A percentile compares a stretch with the other conserved stretches of the same genome.
Conservation (phyloP, 2,888 invertebrate species). For the Caenorhabditis sp. region DNA sequence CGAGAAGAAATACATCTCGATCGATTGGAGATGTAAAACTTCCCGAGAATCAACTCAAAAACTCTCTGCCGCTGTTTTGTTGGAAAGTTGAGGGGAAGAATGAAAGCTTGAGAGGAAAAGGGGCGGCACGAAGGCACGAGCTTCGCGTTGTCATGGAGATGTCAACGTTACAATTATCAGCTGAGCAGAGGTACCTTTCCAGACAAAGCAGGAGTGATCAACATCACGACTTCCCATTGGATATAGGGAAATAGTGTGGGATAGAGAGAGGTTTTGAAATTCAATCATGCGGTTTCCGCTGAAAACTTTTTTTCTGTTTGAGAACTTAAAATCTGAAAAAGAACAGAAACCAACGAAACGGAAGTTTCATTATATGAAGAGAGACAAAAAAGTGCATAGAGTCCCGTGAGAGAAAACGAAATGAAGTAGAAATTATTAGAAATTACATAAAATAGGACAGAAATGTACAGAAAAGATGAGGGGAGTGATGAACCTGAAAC, state of each 20-base stretch:
- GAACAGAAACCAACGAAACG: background rate
- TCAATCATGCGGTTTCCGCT: conserved; percentile 22
- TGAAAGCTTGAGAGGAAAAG: background rate
- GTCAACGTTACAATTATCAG: conserved; percentile 28
- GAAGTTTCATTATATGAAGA: conserved; percentile 20
- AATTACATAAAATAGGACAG: conserved; percentile 19
- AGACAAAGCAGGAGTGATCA: conserved; percentile 17
- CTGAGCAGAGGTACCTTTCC: conserved; percentile 18
- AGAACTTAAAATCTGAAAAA: conserved; percentile 18
- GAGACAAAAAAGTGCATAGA: conserved; percentile 29
- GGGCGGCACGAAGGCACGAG: background rate
- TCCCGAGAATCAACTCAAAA: conserved; percentile 16
- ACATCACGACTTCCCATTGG: conserved; percentile 19
- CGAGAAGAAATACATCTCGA: conserved; percentile 57
- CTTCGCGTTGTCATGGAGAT: conserved; percentile 34
- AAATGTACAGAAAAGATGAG: conserved; percentile 50
- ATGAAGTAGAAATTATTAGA: conserved; percentile 34
- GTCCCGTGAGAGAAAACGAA: conserved; percentile 40
- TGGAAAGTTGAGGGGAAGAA: conserved; percentile 1
- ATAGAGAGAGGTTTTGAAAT: background rate
- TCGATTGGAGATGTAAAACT: conserved; percentile 6
- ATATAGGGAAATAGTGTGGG: background rate
- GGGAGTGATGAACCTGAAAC: conserved; percentile 26
- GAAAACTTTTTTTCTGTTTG: conserved; percentile 11
- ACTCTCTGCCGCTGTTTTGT: conserved; percentile 7